Evolutionary conservation across 2,113 vertebrate species (phyloP).

Genomic region (Eupsittula cactorum): DNA sequence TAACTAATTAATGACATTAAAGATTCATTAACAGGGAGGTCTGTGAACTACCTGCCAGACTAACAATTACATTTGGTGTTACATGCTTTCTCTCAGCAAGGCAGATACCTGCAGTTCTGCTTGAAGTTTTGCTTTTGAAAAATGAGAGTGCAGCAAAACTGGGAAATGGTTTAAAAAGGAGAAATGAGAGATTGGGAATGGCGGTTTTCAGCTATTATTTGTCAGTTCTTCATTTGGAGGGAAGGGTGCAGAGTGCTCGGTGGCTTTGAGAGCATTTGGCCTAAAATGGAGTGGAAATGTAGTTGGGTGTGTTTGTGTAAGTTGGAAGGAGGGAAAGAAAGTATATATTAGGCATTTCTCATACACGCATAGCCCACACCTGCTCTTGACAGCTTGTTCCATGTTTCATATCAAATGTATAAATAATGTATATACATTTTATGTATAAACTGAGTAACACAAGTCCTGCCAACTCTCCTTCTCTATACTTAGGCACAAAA

Average conservation of each 20-base stretch:
- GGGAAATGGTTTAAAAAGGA: not conserved
- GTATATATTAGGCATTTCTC: conserved; percentile 20
- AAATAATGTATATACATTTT: conserved; percentile 51
- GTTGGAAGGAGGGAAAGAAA: not conserved
- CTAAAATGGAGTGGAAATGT: conserved; percentile 52
- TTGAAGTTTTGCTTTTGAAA: not conserved
- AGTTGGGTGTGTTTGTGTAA: conserved; percentile 51
- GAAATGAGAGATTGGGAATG: not conserved
- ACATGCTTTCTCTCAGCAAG: not conserved
- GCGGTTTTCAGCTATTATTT: not conserved
- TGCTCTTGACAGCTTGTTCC: conserved; percentile 58
- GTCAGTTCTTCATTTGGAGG: not conserved
- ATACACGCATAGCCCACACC: conserved; percentile 45
- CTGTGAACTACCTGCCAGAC: conserved; percentile 22
- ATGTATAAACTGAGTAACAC: not conserved
- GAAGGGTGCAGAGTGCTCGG: not conserved
- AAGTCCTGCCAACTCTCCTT: conserved; percentile 6
- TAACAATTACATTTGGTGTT: not conserved
- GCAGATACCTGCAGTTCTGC: not conserved
- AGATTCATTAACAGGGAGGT: conserved; percentile 71
- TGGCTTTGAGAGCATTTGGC: not conserved
- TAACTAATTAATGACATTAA: conserved; percentile 77
- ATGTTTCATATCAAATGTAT: conserved; percentile 56
- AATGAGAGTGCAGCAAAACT: not conserved
- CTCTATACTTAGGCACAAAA: not conserved